Base-by-base conservation (phyloP, 2,113 vertebrate genomes). In the Paralichthys olivaceus region DNA sequence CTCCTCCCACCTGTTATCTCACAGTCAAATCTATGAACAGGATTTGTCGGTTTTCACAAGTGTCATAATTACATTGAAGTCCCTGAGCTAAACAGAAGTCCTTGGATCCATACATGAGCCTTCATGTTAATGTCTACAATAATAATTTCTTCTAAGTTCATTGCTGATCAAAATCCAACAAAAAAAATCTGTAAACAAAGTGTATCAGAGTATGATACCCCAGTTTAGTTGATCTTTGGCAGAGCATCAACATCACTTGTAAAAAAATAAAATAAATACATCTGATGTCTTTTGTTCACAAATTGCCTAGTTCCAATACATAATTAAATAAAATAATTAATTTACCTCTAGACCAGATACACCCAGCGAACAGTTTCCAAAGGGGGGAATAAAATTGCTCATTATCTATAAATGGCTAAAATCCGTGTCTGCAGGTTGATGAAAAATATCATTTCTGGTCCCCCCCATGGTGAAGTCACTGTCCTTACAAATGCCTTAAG, bases 261-360 rank as follows among this genome's bases (percentile, higher is more conserved):
- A 2, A 2, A 56, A 25, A 37, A 45, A 13, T 29, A 26, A 25
- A 12, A n/a, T 4, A 22, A 58, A 49, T 43, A 62, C 43, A 4
- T 13, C 49, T 17, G 6, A 28, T 37, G 11, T 29, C 40, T 49
- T 87, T 83, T 87, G 84, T 78, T 79, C 74, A 5, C 66, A 69
- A 58, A 32, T 17, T 15, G 5, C 1, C 29, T 64, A 60, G 5
- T 65, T 57, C 68, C 22, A 75, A 84, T 84, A 84, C 80, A 86
- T 84, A 81, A 20, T 3, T 9, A 23, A 55, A n/a, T n/a, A n/a
- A 84, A 82, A 86, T 84, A 81, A 20, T 3, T 9, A 23, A 55
- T 62, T 57, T 23, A 63, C 15, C 4, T 43, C 13, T 56, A 17
- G 14, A 56, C 53, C 5, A n/a, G 1, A 69, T 20, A 29, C 7